Evolutionary conservation across 2,113 vertebrate genomes (phyloP).

Genomic region (Scopus umbretta): DNA sequence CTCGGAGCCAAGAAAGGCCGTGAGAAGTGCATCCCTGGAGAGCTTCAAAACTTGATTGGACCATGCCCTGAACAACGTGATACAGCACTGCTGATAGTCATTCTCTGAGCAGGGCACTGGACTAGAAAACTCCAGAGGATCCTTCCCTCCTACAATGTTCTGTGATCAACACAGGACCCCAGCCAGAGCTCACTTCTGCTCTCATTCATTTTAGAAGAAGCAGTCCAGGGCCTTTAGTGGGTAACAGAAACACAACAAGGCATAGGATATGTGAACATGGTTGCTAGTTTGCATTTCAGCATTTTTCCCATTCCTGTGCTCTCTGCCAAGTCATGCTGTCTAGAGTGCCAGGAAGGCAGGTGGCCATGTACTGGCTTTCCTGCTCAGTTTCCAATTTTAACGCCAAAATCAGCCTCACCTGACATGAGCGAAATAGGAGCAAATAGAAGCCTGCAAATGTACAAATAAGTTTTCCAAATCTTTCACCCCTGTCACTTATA

Average conservation of each 20-base stretch:
- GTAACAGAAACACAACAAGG: not conserved
- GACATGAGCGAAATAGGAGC: not conserved
- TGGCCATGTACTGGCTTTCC: not conserved
- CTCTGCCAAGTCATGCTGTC: not conserved
- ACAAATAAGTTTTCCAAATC: not conserved
- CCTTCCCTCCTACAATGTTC: not conserved
- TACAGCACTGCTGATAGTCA: not conserved
- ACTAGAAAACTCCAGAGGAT: not conserved
- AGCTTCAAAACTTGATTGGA: not conserved
- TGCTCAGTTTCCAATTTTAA: not conserved
- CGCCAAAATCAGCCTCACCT: not conserved
- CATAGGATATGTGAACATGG: accelerated
- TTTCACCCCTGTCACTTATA: not conserved
- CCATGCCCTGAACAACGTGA: not conserved
- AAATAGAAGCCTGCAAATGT: not conserved
- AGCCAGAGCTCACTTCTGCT: not conserved
- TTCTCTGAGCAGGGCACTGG: not conserved
- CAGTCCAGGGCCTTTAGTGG: not conserved
- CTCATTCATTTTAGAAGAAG: not conserved
- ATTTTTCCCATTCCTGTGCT: not conserved
- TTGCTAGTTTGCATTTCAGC: not conserved
- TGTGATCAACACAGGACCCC: not conserved
- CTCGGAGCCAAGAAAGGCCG: not conserved
- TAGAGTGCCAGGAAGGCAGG: not conserved
- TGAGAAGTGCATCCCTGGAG: not conserved